These are phyloP conservation scores for Galerucella nymphaeae DNA, from an alignment of 2,888 invertebrate species.

Conservation along the genomic window DNA sequence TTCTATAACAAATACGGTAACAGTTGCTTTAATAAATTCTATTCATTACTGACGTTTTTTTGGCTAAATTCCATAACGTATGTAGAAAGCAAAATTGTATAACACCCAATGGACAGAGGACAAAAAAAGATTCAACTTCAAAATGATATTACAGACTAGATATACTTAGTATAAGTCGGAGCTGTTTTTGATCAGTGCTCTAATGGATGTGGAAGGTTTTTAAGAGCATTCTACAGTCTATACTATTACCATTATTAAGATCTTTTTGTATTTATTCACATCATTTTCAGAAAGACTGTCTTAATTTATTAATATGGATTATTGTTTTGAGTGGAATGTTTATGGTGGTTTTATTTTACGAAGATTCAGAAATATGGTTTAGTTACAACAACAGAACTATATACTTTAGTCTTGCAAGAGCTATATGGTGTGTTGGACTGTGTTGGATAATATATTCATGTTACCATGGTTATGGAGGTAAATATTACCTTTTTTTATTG, in stretches of 20 bases:
- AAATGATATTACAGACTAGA: too few relatives aligned
- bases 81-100: too few relatives aligned
- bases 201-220: too few relatives aligned
- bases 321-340: conserved; percentile 41
- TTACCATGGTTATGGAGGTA: conserved; percentile 50
- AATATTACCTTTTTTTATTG: conserved; percentile 19
- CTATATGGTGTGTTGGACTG: conserved; percentile 45
- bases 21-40: too few relatives aligned
- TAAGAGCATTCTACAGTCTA: too few relatives aligned
- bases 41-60: too few relatives aligned
- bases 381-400: conserved; percentile 30
- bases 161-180: too few relatives aligned
- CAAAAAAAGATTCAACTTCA: too few relatives aligned
- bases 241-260: neutral
- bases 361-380: conserved; percentile 36
- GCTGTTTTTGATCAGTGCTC: too few relatives aligned
- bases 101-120: too few relatives aligned
- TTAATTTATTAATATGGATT: conserved; percentile 43
- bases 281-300: conserved; percentile 27
- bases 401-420: conserved; percentile 39
- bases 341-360: conserved; percentile 33
- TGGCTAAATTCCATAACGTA: too few relatives aligned
- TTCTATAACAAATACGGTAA: too few relatives aligned
- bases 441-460: conserved; percentile 49
- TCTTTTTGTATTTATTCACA: neutral